Percentiles rank a stretch among this genome's conserved stretches.
phyloP scores from a whole-genome alignment of 2,113 vertebrate genomes.

The Bungarus multicinctus region DNA sequence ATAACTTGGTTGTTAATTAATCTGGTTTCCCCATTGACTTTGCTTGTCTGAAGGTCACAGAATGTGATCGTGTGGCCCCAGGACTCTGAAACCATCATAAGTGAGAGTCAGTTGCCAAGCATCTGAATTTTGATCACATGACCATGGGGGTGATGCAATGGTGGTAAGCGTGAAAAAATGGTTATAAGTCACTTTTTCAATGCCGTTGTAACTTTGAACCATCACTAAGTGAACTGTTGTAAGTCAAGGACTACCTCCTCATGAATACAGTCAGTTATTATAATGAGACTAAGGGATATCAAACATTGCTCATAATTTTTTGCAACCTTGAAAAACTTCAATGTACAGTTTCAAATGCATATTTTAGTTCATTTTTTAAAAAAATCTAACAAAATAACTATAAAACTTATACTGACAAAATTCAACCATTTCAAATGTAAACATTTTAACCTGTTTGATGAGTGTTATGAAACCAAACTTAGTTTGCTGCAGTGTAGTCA shows the following conservation, averaged over 20 bases:
- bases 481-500: background rate
- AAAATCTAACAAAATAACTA: background rate
- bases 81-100: too few relatives aligned
- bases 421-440: background rate
- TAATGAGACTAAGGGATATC: background rate
- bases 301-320: background rate
- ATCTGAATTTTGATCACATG: too few relatives aligned
- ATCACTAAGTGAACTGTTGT: too few relatives aligned
- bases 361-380: background rate
- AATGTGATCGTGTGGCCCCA: too few relatives aligned
- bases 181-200: too few relatives aligned
- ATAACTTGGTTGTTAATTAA: too few relatives aligned
- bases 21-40: too few relatives aligned
- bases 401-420: background rate
- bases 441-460: background rate
- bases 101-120: too few relatives aligned
- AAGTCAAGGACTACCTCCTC: background rate
- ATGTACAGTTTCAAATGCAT: background rate
- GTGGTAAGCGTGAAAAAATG: too few relatives aligned
- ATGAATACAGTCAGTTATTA: background rate
- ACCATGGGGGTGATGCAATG: too few relatives aligned
- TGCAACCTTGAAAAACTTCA: rapidly evolving
- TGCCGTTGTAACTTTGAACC: too few relatives aligned
- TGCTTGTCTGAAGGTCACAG: too few relatives aligned
- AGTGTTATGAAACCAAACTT: background rate